A percentile compares a stretch with the other conserved stretches of the same genome.
Evolutionary conservation across 2,888 invertebrate genomes (phyloP).

Genomic region (Meliscaeva auricollis): DNA sequence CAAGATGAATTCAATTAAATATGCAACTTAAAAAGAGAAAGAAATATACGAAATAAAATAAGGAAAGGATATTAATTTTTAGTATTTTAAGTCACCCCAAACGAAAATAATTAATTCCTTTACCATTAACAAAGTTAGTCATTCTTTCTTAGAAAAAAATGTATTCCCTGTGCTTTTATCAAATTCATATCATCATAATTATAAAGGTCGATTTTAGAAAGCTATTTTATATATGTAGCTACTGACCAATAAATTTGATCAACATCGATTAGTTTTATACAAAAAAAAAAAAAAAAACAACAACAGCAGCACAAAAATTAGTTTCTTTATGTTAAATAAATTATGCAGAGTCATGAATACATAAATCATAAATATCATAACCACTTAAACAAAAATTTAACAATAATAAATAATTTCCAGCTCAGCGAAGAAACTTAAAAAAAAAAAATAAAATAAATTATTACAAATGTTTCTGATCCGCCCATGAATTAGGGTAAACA

Average conservation of each 20-base stretch:
- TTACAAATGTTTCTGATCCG: conserved; percentile 1
- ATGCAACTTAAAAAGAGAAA: too few relatives aligned
- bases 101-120: too few relatives aligned
- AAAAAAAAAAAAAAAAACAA: neutral
- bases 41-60: too few relatives aligned
- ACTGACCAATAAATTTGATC: neutral
- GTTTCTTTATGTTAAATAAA: conserved; percentile 2
- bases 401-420: conserved; percentile 7
- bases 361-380: conserved; percentile 12
- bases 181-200: neutral
- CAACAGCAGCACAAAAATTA: neutral
- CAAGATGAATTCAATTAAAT: too few relatives aligned
- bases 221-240: neutral
- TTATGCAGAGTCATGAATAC: conserved; percentile 1
- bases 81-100: too few relatives aligned
- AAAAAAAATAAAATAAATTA: neutral
- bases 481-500: conserved; percentile 9
- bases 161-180: neutral
- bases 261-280: conserved; percentile 2
- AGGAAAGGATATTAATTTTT: too few relatives aligned
- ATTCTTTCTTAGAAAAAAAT: neutral
- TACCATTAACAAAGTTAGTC: too few relatives aligned
- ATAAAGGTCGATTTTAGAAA: neutral
- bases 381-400: neutral
- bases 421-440: neutral